A percentile compares a stretch with the other conserved stretches of the same genome.
Conservation (phyloP, 2,888 invertebrate genomes). For the Brachyopa scutellaris region DNA sequence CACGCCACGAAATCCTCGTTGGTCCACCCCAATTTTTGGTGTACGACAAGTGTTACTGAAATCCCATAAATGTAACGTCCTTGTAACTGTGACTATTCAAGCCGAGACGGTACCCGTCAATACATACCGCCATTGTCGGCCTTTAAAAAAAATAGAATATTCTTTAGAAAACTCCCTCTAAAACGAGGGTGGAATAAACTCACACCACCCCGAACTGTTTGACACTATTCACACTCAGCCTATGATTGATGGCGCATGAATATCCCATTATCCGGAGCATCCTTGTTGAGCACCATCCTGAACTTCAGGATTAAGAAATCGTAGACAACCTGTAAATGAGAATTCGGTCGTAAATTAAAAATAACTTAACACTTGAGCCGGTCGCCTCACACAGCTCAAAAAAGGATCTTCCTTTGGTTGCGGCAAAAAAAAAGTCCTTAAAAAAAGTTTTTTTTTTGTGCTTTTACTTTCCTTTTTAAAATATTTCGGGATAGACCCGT, state of each 20-base stretch:
- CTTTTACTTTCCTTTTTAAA: neutral
- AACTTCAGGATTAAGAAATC: slow-evolving; percentile 24
- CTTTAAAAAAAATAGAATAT: neutral
- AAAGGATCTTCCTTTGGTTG: neutral
- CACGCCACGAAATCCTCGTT: slow-evolving; percentile 18
- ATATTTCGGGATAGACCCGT: too few relatives aligned
- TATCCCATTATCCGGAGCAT: slow-evolving; percentile 5
- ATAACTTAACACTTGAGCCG: slow-evolving; percentile 22
- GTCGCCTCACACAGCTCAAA: neutral
- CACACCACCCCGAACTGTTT: neutral
- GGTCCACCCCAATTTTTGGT: slow-evolving; percentile 35
- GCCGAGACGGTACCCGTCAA: too few relatives aligned
- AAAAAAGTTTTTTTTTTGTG: neutral
- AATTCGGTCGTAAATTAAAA: slow-evolving; percentile 40
- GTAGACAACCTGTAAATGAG: slow-evolving; percentile 12
- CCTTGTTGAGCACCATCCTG: neutral
- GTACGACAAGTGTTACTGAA: slow-evolving; percentile 60
- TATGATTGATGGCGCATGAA: slow-evolving; percentile 34
- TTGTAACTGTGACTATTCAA: neutral
- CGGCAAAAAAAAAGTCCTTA: neutral
- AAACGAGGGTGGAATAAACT: neutral
- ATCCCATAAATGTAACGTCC: slow-evolving; percentile 16
- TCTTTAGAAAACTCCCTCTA: neutral
- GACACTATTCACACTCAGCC: neutral
- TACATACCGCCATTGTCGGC: neutral